Evolutionary conservation across 2,797 vertebrate genomes (phyloP), one percentile per base, ranked within the genome.

Genomic region (Pelodytes ibericus): DNA sequence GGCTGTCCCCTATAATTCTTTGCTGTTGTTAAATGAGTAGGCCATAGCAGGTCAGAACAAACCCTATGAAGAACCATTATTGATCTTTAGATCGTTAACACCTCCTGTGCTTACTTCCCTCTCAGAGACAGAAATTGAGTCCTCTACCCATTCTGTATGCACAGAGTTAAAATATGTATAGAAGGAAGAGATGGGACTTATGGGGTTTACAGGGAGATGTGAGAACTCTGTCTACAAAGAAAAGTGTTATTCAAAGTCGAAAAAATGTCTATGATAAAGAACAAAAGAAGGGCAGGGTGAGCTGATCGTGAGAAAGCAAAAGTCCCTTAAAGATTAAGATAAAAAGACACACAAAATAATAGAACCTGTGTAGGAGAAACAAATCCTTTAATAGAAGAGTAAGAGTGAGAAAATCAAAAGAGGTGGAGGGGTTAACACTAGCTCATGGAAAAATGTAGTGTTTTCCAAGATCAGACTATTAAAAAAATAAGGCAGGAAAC

Each of bases 391-490:
- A 53, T 24, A 53, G n/a, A 3, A 53, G n/a, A 53, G n/a, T 1
- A 53, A 16, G 49, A 24, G 49, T 22, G 49, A 53, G n/a, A 16
- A 20, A 53, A 1, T 53, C n/a, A 22, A n/a, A 11, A 47, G 44
- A 11, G 51, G 27, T 10, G 18, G 16, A 67, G 20, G 62, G 69
- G 53, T 78, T 61, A 78, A 69, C 7, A 59, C 4, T 16, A 72
- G 33, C 64, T 62, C 58, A 30, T 20, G 64, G 77, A 73, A 78
- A 79, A 63, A 57, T 74, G 59, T 51, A 44, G 22, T 15, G 9
- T 69, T 58, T 73, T 79, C 77, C 77, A 78, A 73, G 64, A 61
- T 73, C 56, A 62, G 70, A 70, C 73, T 57, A 73, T 78, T 78
- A 72, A 73, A 68, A 71, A 72, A 72, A 67, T 72, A 66, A 77